Percentiles rank a stretch among this genome's conserved stretches.
phyloP scores from a whole-genome alignment of 2,797 vertebrate genomes.

The Chanos chanos region DNA sequence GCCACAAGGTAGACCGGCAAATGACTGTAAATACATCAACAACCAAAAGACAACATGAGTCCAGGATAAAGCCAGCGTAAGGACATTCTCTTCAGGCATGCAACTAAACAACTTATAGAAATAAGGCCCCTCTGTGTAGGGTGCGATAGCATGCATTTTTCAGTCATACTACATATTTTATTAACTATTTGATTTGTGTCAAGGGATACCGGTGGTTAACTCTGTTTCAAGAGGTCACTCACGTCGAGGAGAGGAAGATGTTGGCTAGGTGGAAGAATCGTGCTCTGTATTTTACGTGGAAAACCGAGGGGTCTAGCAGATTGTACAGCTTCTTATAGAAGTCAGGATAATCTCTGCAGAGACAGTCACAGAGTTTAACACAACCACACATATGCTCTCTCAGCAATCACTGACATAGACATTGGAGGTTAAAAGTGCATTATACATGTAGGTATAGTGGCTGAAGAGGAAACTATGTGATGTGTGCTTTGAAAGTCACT shows the following conservation, averaged over 20 bases:
- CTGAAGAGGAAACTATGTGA: too few species aligned
- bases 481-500: too few species aligned
- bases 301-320: constrained; percentile 88
- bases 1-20: constrained; percentile 90
- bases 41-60: not conserved
- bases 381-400: not conserved
- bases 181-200: too few species aligned
- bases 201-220: too few species aligned
- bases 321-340: constrained; percentile 94
- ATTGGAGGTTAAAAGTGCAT: too few species aligned
- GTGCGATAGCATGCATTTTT: not conserved
- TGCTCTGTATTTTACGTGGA: constrained; percentile 89
- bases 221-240: constrained; percentile 39
- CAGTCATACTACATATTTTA: too few species aligned
- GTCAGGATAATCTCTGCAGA: constrained; percentile 88
- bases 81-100: too few species aligned
- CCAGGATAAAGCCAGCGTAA: too few species aligned
- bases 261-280: constrained; percentile 90
- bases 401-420: not conserved
- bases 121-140: too few species aligned
- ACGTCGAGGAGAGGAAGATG: constrained; percentile 93
- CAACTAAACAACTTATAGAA: too few species aligned
- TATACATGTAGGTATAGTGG: not conserved
- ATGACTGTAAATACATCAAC: constrained; percentile 69
- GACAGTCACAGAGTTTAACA: not conserved